Percentiles rank a stretch among this genome's conserved stretches.
Conservation (phyloP, 2,797 vertebrate species). For the Hoplostethus atlanticus region DNA sequence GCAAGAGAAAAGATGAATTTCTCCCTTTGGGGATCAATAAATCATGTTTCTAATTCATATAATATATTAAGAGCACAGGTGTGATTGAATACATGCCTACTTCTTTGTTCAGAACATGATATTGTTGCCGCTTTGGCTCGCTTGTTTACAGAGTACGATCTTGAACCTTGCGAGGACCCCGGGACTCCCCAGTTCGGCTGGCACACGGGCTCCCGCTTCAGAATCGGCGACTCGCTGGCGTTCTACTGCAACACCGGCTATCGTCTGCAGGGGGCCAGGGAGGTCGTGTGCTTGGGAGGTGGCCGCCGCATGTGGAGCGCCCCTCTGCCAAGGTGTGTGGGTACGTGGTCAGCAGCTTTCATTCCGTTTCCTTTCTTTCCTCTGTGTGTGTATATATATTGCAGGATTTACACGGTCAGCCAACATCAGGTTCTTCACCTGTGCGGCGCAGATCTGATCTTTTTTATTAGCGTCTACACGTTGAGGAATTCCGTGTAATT, state of each 20-base stretch:
- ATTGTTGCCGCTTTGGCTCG: not conserved
- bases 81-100: not conserved
- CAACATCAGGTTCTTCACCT: slow-evolving; percentile 11
- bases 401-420: slow-evolving; percentile 17
- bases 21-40: no score
- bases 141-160: slow-evolving; percentile 89
- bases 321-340: slow-evolving; percentile 99
- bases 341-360: slow-evolving; percentile 99
- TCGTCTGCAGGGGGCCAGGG: slow-evolving; percentile 91
- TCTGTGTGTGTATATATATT: slow-evolving; percentile 22
- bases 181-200: slow-evolving; percentile 90
- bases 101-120: no score
- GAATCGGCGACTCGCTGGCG: slow-evolving; percentile 90
- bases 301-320: slow-evolving; percentile 98
- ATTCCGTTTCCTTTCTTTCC: slow-evolving; percentile 75
- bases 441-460: slow-evolving; percentile 20
- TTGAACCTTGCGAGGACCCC: slow-evolving; percentile 96
- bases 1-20: not conserved
- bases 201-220: slow-evolving; percentile 90
- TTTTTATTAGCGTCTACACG: slow-evolving; percentile 22
- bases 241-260: slow-evolving; percentile 95
- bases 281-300: slow-evolving; percentile 95
- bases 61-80: not conserved
- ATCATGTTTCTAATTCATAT: no score
- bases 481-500: slow-evolving; percentile 8